phyloP scores from a whole-genome alignment of 92 coral and sea anemone species.

The Umimayanthus kanabou region DNA sequence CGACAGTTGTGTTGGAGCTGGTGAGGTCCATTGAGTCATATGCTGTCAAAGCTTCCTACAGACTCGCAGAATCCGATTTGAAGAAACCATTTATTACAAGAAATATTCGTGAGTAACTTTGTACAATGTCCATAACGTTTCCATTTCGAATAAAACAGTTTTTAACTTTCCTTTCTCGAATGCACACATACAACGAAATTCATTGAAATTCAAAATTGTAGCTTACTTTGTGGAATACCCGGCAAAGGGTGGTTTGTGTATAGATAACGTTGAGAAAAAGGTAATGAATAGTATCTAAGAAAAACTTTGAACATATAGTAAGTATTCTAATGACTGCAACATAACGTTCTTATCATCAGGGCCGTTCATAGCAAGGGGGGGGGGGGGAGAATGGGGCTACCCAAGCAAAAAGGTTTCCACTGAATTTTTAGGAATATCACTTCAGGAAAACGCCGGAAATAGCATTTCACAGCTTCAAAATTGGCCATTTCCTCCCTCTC shows the following conservation, averaged over 20 bases:
- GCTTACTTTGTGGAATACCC: neutral
- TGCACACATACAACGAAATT: neutral
- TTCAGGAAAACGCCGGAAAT: no score
- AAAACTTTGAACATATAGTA: no score
- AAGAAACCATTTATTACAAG: slow-evolving; percentile 83
- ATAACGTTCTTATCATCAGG: no score
- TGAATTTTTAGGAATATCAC: no score
- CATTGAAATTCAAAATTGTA: no score
- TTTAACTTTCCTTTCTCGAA: no score
- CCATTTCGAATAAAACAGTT: neutral
- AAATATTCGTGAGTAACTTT: slow-evolving; percentile 77
- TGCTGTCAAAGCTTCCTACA: slow-evolving; percentile 64
- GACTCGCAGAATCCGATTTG: slow-evolving; percentile 56
- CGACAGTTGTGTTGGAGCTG: slow-evolving; percentile 65
- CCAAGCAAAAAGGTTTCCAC: no score
- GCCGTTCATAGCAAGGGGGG: no score
- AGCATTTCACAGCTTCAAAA: no score
- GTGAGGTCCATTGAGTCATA: slow-evolving; percentile 61
- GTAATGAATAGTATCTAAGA: neutral
- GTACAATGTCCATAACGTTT: neutral
- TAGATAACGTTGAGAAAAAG: neutral
- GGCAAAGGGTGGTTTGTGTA: neutral
- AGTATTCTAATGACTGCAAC: no score
- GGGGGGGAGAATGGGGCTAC: no score
- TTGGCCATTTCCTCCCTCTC: no score